Percentiles rank a stretch among this genome's conserved stretches.
Evolutionary conservation across 2,888 invertebrate genomes (phyloP).

Genomic region (Mactromeris polynyma): DNA sequence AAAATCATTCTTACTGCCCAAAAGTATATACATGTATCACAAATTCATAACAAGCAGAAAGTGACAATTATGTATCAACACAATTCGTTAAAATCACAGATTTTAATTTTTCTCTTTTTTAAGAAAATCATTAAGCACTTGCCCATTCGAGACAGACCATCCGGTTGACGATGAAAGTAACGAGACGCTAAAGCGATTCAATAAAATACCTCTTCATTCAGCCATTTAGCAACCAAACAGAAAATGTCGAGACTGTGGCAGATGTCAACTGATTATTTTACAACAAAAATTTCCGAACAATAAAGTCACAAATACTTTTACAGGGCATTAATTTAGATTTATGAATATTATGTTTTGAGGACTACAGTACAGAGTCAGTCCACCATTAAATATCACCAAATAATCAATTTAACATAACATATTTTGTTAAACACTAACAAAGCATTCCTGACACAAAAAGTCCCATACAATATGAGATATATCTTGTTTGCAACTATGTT

Average conservation of each 20-base stretch:
- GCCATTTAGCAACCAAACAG: no score
- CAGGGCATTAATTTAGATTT: not conserved
- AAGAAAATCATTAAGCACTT: no score
- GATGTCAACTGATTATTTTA: not conserved
- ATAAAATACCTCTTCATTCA: no score
- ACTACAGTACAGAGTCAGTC: not conserved
- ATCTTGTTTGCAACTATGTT: not conserved
- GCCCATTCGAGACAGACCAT: no score
- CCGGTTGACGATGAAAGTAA: no score
- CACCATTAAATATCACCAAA: not conserved
- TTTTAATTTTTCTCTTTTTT: no score
- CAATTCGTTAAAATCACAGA: no score
- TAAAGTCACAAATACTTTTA: not conserved
- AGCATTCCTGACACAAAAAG: not conserved
- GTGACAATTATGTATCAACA: no score
- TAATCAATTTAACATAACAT: not conserved
- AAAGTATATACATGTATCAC: no score
- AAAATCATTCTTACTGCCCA: no score
- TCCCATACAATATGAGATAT: not conserved
- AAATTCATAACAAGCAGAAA: no score
- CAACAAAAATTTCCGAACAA: not conserved
- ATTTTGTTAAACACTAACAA: not conserved
- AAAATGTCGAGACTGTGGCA: not conserved
- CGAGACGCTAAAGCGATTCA: no score
- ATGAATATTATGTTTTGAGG: not conserved